phyloP scores from a whole-genome alignment of 2,888 invertebrate species.

The Drosophila kambysellisi region DNA sequence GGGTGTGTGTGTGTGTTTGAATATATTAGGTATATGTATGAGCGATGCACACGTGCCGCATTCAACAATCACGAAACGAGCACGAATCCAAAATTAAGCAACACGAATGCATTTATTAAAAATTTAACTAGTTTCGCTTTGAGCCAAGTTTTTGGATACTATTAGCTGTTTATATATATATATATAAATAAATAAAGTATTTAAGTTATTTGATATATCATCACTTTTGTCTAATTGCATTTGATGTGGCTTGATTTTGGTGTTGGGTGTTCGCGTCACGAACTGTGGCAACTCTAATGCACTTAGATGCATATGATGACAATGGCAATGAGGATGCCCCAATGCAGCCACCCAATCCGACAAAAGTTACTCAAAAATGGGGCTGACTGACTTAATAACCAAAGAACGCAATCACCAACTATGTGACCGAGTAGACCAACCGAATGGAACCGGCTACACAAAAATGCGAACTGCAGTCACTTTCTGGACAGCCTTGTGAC shows the following conservation, averaged over 20 bases:
- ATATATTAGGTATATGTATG: conserved; percentile 24
- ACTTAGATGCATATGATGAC: conserved; percentile 43
- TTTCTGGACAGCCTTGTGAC: conserved; percentile 54
- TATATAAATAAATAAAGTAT: background rate
- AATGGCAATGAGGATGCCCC: conserved; percentile 52
- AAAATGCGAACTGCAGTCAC: conserved; percentile 18
- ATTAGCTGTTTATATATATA: background rate
- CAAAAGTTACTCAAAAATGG: conserved; percentile 8
- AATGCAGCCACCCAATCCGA: conserved; percentile 23
- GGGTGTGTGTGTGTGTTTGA: conserved; percentile 4
- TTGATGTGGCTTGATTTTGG: background rate
- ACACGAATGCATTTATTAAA: background rate
- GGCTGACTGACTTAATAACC: conserved; percentile 75
- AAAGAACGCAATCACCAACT: conserved; percentile 74
- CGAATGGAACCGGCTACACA: conserved; percentile 8
- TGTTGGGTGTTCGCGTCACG: background rate
- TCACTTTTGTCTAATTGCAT: background rate
- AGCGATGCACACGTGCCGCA: background rate
- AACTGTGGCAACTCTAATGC: background rate
- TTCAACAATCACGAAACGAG: background rate
- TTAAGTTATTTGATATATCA: background rate
- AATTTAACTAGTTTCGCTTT: background rate
- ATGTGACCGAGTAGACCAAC: conserved; percentile 28
- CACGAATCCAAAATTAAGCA: background rate
- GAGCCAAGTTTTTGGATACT: background rate